Base-by-base conservation (phyloP, 1,140 invertebrate genomes). In the Lasioglossum baleicum region DNA sequence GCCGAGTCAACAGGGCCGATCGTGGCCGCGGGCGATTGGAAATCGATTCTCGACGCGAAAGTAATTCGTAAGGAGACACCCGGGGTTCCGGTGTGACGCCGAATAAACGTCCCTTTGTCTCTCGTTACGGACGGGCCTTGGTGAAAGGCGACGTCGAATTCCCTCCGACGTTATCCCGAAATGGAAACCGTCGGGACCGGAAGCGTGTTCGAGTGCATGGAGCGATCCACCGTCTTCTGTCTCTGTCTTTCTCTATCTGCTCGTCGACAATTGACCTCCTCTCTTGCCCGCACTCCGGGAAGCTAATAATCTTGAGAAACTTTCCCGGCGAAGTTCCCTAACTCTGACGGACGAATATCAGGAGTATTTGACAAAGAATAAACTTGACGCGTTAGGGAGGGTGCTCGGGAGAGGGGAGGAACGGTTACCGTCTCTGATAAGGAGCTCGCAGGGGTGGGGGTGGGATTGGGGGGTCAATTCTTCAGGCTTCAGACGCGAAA, bases 41-140 rank as follows among this genome's bases (percentile, higher is more conserved):
- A 87, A 87, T 87, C 77, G 85, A 87, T 87, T 81, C 75, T 35
- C 81, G 70, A 75, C 79, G 86, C 44, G 64, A 81, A 81, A 74
- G 69, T 71, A 80, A 83, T 83, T 75, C 73, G 71, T 69, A 65
- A 71, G 72, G 56, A 75, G 71, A 80, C 71, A 60, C 64, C 70
- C 60, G 15, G 42, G 48, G 51, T 80, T 61, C 64, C 42, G 64
- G 13, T 15, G 64, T 61, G 56, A 26, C 31, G 64, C 44, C 78
- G 64, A 67, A 80, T 80, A 80, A 74, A 74, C 72, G 78, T 80
- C 72, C 64, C 53, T 75, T 67, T 75, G 78, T 75, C 78, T 75
- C 72, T 68, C 15, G 64, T 75, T 68, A 68, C 51, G 72, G 60
- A 80, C 63, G 64, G 35, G 71, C 31, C 42, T 17, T 63, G 77